Conservation (phyloP, 2,888 invertebrate genomes). For the Thecocarcelia acutangulata region DNA sequence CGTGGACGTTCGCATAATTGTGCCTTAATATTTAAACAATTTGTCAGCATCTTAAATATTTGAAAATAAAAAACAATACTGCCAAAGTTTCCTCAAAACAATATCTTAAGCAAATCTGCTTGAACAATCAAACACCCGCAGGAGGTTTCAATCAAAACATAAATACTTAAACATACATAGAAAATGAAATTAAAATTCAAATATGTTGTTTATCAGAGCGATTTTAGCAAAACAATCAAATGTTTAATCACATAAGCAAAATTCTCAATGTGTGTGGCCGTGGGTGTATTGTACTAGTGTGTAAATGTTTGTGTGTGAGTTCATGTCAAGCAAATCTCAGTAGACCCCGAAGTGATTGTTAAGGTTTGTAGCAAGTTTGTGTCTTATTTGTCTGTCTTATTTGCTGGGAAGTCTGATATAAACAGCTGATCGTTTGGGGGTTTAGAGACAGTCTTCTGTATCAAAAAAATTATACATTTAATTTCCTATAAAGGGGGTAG, state of each 20-base stretch:
- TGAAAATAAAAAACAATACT: too few relatives aligned
- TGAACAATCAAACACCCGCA: conserved; percentile 52
- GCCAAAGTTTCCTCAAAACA: too few relatives aligned
- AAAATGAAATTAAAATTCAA: background rate
- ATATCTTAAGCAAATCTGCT: conserved; percentile 40
- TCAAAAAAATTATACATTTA: too few relatives aligned
- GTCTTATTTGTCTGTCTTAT: too few relatives aligned
- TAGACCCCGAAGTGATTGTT: background rate
- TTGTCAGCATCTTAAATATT: too few relatives aligned
- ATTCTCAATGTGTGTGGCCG: background rate
- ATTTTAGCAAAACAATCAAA: conserved; percentile 49
- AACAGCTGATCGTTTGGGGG: too few relatives aligned
- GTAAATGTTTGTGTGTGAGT: background rate
- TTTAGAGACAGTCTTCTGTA: too few relatives aligned
- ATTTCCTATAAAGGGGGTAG: too few relatives aligned
- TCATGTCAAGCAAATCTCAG: background rate
- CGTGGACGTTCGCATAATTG: too few relatives aligned
- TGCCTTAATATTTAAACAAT: too few relatives aligned
- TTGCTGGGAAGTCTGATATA: too few relatives aligned
- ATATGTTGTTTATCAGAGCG: conserved; percentile 30
- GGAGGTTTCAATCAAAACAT: conserved; percentile 14
- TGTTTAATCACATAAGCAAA: conserved; percentile 35
- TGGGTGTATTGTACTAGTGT: too few relatives aligned
- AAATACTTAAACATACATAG: conserved; percentile 16
- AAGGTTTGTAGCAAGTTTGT: background rate